Conservation (phyloP, 2,888 invertebrate species). For the Tinea semifulvella region DNA sequence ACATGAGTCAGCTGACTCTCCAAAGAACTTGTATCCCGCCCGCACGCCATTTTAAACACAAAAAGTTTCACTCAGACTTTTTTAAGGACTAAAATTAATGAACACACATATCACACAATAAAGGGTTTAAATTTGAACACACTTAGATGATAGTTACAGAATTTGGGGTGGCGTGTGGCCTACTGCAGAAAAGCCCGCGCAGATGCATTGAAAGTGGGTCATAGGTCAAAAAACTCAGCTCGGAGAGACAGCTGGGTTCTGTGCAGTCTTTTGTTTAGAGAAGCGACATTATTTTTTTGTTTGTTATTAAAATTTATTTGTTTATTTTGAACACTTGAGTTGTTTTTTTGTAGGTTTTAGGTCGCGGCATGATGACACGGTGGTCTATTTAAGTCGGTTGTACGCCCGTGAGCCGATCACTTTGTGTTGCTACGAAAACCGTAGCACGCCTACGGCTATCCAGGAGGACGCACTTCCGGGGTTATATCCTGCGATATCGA, state of each 20-base stretch:
- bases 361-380: conserved; percentile 40
- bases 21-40: conserved; percentile 30
- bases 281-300: conserved; percentile 33
- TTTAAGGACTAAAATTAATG: conserved; percentile 31
- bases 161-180: conserved; percentile 25
- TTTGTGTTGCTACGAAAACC: conserved; percentile 42
- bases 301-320: conserved; percentile 18
- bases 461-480: conserved; percentile 17
- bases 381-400: conserved; percentile 36
- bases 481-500: conserved; percentile 30
- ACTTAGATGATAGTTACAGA: conserved; percentile 20
- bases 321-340: conserved; percentile 10
- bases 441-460: conserved; percentile 40
- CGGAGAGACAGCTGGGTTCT: conserved; percentile 10
- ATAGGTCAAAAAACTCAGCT: conserved; percentile 42
- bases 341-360: neutral
- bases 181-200: conserved; percentile 41
- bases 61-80: conserved; percentile 31
- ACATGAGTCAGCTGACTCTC: conserved; percentile 54
- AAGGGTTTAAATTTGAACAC: conserved; percentile 32
- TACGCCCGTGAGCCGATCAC: conserved; percentile 33
- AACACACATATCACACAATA: conserved; percentile 51
- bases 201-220: conserved; percentile 53
- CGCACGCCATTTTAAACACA: conserved; percentile 47
- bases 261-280: conserved; percentile 34